Base-by-base conservation (phyloP, 1,140 invertebrate species). In the Drosophila lacteicornis region DNA sequence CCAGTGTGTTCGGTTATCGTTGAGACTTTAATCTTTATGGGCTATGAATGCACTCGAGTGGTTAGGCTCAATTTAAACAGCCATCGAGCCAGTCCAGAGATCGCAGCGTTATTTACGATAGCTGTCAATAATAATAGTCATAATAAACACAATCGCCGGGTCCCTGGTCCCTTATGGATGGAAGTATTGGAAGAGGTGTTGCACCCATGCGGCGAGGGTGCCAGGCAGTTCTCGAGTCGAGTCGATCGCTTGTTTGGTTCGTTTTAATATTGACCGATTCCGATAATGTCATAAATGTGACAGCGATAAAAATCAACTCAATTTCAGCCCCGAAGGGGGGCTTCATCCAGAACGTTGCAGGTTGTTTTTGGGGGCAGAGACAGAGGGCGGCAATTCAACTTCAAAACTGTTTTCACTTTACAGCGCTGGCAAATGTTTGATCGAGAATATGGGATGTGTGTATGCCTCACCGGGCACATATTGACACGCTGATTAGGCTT, bases 241-340 rank as follows among this genome's bases (percentile, higher is more conserved):
- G 30, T 33, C 33, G 33, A 36, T 11, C 33, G 33, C 33, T 36
- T 17, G 30, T 59, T 59, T 42, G 22, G 53, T 83, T 82, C 80
- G 71, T 75, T 85, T 71, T 67, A 82, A 82, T 86, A 86, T 86
- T 86, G 75, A 86, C 75, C 70, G 70, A 79, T 77, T 56, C 62
- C 67, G 82, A 86, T 86, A 91, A 75, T 79, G 86, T 91, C 87
- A 91, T 91, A 87, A 91, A 91, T 91, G 86, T 91, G 87, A 91
- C 87, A 91, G 86, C 80, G 87, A 91, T 91, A 91, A 87, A 79
- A 84, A 91, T 91, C 82, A 80, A 71, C 62, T 71, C 69, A 82
- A 70, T 86, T 79, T 85, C 22, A 70, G 65, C 43, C 43, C 27
- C 27, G 36, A 27, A 56, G 40, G 42, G 50, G 25, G 38, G 33